phyloP scores from a whole-genome alignment of 2,113 vertebrate species.

The Albula glossodonta region DNA sequence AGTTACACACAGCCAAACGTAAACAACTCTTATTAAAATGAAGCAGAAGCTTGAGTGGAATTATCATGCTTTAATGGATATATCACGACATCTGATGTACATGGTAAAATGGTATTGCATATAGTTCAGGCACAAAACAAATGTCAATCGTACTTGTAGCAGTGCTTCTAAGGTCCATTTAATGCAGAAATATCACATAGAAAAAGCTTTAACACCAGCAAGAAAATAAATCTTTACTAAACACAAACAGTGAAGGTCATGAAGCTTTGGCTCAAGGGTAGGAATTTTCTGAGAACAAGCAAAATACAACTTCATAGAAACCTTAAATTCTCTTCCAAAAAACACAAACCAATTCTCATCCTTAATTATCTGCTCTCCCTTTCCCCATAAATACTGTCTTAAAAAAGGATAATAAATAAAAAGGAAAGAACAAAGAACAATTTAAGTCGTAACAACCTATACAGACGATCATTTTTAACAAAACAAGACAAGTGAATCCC shows the following conservation, averaged over 20 bases:
- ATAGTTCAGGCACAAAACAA: conserved; percentile 73
- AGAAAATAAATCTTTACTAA: conserved; percentile 50
- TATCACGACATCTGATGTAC: conserved; percentile 64
- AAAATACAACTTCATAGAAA: conserved; percentile 38
- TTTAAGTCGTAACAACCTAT: conserved; percentile 59
- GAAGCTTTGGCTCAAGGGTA: conserved; percentile 70
- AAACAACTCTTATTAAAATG: background rate
- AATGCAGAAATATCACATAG: conserved; percentile 50
- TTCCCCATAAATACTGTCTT: background rate
- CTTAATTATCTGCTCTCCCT: conserved; percentile 17
- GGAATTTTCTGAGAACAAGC: conserved; percentile 50
- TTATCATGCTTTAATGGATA: conserved; percentile 76
- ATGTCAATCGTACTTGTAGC: conserved; percentile 57
- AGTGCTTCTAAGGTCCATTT: conserved; percentile 51
- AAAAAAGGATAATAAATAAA: conserved; percentile 41
- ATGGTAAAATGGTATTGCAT: conserved; percentile 68
- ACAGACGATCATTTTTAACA: conserved; percentile 62
- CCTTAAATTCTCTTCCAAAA: conserved; percentile 33
- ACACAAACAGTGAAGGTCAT: conserved; percentile 52
- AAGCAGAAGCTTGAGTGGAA: conserved; percentile 28
- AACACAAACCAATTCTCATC: conserved; percentile 40
- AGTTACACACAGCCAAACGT: no score
- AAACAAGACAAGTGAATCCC: conserved; percentile 47
- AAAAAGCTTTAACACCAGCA: conserved; percentile 58
- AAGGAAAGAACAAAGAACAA: conserved; percentile 48